Base-by-base conservation (phyloP, 2,888 invertebrate genomes). In the Yponomeuta plumbellus region DNA sequence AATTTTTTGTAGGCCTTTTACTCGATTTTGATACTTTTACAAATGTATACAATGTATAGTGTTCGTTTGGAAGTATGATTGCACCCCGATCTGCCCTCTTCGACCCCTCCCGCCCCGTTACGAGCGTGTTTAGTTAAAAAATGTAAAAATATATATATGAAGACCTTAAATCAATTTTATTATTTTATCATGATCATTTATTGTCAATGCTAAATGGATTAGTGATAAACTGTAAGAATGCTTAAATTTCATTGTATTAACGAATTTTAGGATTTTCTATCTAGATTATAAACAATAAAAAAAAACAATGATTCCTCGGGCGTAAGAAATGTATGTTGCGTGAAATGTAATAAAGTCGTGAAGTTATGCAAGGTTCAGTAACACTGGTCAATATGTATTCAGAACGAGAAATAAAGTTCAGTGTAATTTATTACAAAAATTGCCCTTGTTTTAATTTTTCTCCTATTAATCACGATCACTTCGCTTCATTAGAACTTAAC, bases 1-100 rank as follows among this genome's bases (percentile, higher is more conserved):
- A 87, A 86, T 90, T 88, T 89, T 90, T 89, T 90, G 88, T 91
- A 91, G 89, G 87, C 88, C 88, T 88, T 91, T 88, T 91, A 91
- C 89, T 91, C 88, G 85, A 90, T 91, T 91, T 91, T 91, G 91
- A 91, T 91, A 91, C 91, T 91, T 91, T 91, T 91, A 90, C 90
- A 89, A 89, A 86, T 90, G 88, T 91, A 90, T 91, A 91, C 90
- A 91, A 88, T 88, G 89, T 90, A 88, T 88, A 89, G 88, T 88
- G 88, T 88, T 87, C 84, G 88, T 85, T 85, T 83, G 90, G 85
- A 86, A 80, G 89, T 84, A 84, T 86, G 89, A 74, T 78, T 87
- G 88, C 87, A 84, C 85, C 81, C 79, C 78, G 77, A 72, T 73
- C 84, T 76, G 81, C 81, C 82, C 78, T 52, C 76, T n/a, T 68